phyloP scores from a whole-genome alignment of 1,140 invertebrate species.

The Zaprionus gabonicus region DNA sequence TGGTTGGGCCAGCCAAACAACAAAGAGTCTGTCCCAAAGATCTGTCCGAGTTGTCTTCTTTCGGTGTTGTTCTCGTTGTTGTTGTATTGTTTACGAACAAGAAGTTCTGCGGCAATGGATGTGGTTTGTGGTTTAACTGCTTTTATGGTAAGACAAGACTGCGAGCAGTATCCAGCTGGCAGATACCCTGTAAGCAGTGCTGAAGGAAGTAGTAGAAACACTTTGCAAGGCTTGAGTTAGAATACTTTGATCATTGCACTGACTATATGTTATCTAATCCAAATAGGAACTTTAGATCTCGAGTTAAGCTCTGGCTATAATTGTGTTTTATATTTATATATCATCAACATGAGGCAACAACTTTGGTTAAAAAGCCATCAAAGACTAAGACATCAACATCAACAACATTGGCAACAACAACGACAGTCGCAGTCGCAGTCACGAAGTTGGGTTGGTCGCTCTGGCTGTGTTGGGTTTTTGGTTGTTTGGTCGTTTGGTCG shows the following conservation, averaged over 20 bases:
- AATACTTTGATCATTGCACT: too few species aligned
- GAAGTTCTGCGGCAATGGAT: slow-evolving; percentile 81
- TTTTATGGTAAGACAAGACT: slow-evolving; percentile 76
- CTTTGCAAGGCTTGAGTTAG: slow-evolving; percentile 6
- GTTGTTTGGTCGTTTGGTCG: slow-evolving; percentile 44
- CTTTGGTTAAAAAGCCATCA: slow-evolving; percentile 79
- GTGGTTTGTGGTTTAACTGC: slow-evolving; percentile 82
- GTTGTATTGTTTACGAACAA: slow-evolving; percentile 61
- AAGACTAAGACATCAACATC: slow-evolving; percentile 67
- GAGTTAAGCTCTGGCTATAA: neutral
- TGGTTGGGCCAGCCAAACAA: slow-evolving; percentile 80
- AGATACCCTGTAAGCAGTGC: neutral
- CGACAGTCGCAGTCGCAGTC: slow-evolving; percentile 34
- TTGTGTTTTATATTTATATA: slow-evolving; percentile 6
- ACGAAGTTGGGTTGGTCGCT: slow-evolving; percentile 65
- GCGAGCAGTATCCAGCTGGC: neutral
- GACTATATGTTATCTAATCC: too few species aligned
- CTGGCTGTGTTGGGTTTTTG: slow-evolving; percentile 23
- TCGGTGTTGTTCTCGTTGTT: neutral
- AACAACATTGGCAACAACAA: slow-evolving; percentile 30
- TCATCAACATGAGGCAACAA: slow-evolving; percentile 51
- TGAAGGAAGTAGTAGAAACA: neutral
- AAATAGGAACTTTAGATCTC: too few species aligned
- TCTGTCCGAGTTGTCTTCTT: slow-evolving; percentile 39
- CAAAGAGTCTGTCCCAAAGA: slow-evolving; percentile 71